Evolutionary conservation across 2,113 vertebrate species (phyloP).

Genomic region (Rhabdomys dilectus): DNA sequence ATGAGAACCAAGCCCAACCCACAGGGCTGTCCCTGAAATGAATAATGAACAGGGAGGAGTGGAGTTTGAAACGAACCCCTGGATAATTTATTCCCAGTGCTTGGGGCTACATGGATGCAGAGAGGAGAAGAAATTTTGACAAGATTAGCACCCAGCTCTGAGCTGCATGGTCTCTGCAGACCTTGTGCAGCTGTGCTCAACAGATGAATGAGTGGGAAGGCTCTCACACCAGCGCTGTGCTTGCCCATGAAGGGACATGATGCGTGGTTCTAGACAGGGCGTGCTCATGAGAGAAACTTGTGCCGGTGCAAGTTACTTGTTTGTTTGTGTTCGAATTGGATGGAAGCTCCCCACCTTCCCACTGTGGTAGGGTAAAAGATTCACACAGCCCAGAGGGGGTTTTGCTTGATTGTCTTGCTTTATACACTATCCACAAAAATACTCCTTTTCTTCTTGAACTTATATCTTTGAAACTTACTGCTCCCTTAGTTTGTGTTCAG

Average conservation of each 20-base stretch:
- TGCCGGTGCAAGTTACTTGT: rapidly evolving
- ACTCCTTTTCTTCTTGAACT: not conserved
- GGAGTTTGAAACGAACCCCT: not conserved
- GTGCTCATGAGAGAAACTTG: rapidly evolving
- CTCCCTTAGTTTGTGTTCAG: not conserved
- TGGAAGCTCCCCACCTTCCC: rapidly evolving
- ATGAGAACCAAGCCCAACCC: rapidly evolving
- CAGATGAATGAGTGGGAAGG: rapidly evolving
- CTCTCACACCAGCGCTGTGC: rapidly evolving
- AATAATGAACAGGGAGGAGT: rapidly evolving
- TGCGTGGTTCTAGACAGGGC: no score
- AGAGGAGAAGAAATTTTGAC: not conserved
- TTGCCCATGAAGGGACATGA: rapidly evolving
- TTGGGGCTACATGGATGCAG: rapidly evolving
- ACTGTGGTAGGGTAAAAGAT: rapidly evolving
- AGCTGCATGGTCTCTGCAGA: rapidly evolving
- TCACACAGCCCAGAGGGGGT: rapidly evolving
- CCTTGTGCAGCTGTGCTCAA: rapidly evolving
- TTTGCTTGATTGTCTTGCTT: rapidly evolving
- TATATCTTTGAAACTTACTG: not conserved
- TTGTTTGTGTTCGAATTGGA: rapidly evolving
- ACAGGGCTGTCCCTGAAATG: rapidly evolving
- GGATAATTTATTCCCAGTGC: rapidly evolving
- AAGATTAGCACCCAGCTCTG: not conserved
- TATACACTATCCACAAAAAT: not conserved